Evolutionary conservation across 1,140 invertebrate genomes (phyloP).

Genomic region (Scaptomyza pallida): DNA sequence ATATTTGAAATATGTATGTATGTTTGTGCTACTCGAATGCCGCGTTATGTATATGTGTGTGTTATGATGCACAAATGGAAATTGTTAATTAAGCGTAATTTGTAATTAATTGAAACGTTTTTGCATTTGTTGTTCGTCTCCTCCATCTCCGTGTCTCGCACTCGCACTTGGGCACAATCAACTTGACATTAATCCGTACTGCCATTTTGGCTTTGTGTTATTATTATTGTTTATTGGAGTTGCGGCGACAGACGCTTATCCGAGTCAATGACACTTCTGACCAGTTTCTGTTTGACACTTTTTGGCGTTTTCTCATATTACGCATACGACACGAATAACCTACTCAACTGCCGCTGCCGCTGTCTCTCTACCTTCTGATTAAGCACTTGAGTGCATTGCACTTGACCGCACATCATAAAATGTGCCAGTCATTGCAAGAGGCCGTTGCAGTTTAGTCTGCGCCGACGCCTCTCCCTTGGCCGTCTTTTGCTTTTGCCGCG

Average conservation of each 20-base stretch:
- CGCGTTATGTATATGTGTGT: too few species aligned
- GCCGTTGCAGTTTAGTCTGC: slow-evolving; percentile 47
- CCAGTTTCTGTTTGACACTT: slow-evolving; percentile 42
- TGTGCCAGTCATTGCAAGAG: slow-evolving; percentile 35
- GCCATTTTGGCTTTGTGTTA: slow-evolving; percentile 2
- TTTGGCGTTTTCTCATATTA: slow-evolving; percentile 20
- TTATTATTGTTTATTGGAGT: slow-evolving; percentile 6
- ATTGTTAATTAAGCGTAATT: slow-evolving; percentile 28
- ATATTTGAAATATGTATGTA: slow-evolving; percentile 17
- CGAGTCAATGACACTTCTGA: slow-evolving; percentile 40
- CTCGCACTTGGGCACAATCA: slow-evolving; percentile 14
- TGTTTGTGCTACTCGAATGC: neutral
- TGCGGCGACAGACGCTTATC: neutral
- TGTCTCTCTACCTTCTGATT: neutral
- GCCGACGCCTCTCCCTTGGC: neutral
- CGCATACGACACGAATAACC: neutral
- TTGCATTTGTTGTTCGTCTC: slow-evolving; percentile 3
- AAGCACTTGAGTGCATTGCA: slow-evolving; percentile 42
- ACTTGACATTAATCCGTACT: slow-evolving; percentile 42
- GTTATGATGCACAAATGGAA: slow-evolving; percentile 11
- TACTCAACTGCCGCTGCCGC: neutral
- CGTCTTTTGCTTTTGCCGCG: slow-evolving; percentile 28
- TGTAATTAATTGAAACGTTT: slow-evolving; percentile 39
- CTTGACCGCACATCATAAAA: slow-evolving; percentile 75
- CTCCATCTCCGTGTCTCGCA: neutral